Conservation (phyloP, 2,888 invertebrate genomes). For the Hyposoter didymator region DNA sequence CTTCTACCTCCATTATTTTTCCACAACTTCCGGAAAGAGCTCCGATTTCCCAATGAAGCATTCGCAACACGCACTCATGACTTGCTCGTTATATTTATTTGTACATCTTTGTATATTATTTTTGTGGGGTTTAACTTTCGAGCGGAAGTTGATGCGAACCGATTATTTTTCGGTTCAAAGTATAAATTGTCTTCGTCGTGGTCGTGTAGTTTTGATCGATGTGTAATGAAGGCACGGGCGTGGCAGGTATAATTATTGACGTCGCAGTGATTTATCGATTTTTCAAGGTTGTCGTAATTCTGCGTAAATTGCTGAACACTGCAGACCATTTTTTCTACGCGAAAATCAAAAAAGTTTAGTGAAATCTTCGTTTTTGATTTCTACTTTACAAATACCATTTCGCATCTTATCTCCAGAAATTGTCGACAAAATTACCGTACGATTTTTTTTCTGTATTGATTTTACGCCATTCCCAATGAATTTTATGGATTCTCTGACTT, state of each 20-base stretch:
- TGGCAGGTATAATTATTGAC: constrained; percentile 11
- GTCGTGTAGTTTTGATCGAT: constrained; percentile 12
- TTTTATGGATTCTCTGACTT: neutral
- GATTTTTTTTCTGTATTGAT: neutral
- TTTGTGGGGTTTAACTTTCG: constrained; percentile 43
- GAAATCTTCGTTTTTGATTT: neutral
- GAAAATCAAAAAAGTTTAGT: neutral
- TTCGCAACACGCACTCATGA: constrained; percentile 22
- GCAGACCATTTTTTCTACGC: neutral
- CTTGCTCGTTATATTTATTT: constrained; percentile 24
- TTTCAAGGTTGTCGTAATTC: constrained; percentile 14
- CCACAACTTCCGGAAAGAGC: constrained; percentile 57
- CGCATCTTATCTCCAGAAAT: neutral
- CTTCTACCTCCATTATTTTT: constrained; percentile 23
- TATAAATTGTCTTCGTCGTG: constrained; percentile 12
- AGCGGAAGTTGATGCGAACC: constrained; percentile 31
- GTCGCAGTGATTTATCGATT: constrained; percentile 32
- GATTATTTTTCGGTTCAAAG: constrained; percentile 15
- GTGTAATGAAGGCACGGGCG: constrained; percentile 39
- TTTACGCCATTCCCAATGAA: neutral
- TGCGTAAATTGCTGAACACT: neutral
- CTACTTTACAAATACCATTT: neutral
- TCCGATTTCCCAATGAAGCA: constrained; percentile 56
- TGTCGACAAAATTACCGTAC: neutral
- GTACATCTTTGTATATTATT: neutral